Evolutionary conservation across 2,888 invertebrate genomes (phyloP).

Genomic region (Sesamia inferens): DNA sequence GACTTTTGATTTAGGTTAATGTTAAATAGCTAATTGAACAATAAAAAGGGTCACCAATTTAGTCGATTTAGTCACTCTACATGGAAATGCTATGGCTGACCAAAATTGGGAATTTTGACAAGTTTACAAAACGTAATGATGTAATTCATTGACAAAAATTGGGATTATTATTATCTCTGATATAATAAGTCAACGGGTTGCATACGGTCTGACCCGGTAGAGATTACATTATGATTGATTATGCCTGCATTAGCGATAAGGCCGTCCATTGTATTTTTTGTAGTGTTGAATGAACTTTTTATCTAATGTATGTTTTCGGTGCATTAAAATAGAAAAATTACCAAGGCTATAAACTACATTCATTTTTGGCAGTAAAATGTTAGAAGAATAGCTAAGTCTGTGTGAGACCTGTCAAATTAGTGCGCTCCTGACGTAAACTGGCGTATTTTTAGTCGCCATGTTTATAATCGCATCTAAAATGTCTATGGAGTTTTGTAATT

Average conservation of each 20-base stretch:
- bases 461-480: too few species aligned
- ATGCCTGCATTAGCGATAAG: too few species aligned
- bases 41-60: constrained; percentile 2
- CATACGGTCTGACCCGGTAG: constrained; percentile 22
- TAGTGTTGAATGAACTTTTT: too few species aligned
- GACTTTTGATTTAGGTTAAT: too few species aligned
- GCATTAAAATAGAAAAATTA: background rate
- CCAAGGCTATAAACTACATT: background rate
- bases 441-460: too few species aligned
- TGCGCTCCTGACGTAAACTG: too few species aligned
- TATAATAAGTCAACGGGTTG: too few species aligned
- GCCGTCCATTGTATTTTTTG: too few species aligned
- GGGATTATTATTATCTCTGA: constrained; percentile 16
- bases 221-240: constrained; percentile 18
- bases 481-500: too few species aligned
- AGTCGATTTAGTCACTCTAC: background rate
- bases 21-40: background rate
- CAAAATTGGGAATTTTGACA: background rate
- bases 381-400: background rate
- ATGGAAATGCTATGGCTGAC: background rate
- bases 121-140: constrained; percentile 29
- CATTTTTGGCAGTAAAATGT: background rate
- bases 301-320: too few species aligned
- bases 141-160: constrained; percentile 23
- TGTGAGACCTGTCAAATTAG: too few species aligned